phyloP scores from a whole-genome alignment of 2,888 invertebrate species.

The Drosophila macrospina region DNA sequence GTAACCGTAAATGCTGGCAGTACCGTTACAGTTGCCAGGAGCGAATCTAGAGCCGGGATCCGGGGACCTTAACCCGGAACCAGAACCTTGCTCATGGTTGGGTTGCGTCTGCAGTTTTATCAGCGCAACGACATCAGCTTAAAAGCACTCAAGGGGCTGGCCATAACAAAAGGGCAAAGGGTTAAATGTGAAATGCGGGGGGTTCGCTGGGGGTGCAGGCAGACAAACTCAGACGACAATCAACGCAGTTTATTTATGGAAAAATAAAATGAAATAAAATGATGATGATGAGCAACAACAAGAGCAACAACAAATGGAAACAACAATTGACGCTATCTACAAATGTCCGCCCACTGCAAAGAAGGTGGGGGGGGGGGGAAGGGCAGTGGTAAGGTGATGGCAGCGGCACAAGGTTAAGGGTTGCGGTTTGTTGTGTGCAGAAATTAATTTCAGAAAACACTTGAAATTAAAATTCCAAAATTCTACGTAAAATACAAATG shows the following conservation, averaged over 20 bases:
- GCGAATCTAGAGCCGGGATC: background rate
- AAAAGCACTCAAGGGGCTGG: constrained; percentile 78
- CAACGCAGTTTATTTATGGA: constrained; percentile 82
- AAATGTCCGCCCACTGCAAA: constrained; percentile 40
- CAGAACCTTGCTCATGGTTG: constrained; percentile 58
- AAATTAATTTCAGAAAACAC: constrained; percentile 84
- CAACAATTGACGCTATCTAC: constrained; percentile 61
- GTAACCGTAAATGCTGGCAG: constrained; percentile 65
- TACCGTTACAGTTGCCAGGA: constrained; percentile 2
- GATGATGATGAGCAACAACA: constrained; percentile 73
- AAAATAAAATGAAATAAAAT: constrained; percentile 82
- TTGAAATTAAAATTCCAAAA: constrained; percentile 82
- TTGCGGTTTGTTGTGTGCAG: constrained; percentile 61
- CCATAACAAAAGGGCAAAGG: constrained; percentile 53
- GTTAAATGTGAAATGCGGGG: constrained; percentile 64
- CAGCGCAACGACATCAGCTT: constrained; percentile 78
- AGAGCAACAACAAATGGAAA: constrained; percentile 37
- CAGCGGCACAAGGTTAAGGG: constrained; percentile 66
- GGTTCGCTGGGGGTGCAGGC: background rate
- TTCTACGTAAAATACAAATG: constrained; percentile 28
- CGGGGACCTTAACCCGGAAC: constrained; percentile 8
- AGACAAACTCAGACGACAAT: constrained; percentile 66
- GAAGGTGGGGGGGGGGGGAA: background rate
- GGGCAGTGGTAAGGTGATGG: too few relatives aligned
- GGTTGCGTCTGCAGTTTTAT: constrained; percentile 76